Conservation (phyloP, 2,888 invertebrate species). For the Drosophila neotestacea region DNA sequence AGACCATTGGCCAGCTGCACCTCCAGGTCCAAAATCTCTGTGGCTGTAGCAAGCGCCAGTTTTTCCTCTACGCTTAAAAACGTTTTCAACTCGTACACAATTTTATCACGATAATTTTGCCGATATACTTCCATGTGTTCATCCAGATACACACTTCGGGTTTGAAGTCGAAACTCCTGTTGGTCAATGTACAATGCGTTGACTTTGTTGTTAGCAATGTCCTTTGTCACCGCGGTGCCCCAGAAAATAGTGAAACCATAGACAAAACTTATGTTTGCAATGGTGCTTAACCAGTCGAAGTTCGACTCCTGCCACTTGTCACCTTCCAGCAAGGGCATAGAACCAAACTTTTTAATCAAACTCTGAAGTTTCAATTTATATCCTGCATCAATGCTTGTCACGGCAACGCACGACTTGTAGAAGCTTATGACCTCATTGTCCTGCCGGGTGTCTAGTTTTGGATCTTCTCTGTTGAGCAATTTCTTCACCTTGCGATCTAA, state of each 20-base stretch:
- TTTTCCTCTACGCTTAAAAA: slow-evolving; percentile 57
- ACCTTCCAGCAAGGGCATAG: slow-evolving; percentile 75
- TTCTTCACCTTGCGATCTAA: slow-evolving; percentile 67
- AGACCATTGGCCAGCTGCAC: slow-evolving; percentile 75
- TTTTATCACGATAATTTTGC: slow-evolving; percentile 3
- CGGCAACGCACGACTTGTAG: slow-evolving; percentile 75
- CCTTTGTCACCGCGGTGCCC: slow-evolving; percentile 60
- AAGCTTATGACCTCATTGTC: slow-evolving; percentile 80
- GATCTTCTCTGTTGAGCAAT: slow-evolving; percentile 46
- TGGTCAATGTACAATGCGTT: slow-evolving; percentile 70
- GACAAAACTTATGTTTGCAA: slow-evolving; percentile 59
- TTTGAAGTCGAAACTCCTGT: slow-evolving; percentile 61
- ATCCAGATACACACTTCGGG: slow-evolving; percentile 66
- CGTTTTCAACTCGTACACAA: slow-evolving; percentile 47
- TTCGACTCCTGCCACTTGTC: slow-evolving; percentile 66
- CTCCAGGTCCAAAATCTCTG: slow-evolving; percentile 78
- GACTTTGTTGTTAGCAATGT: slow-evolving; percentile 55
- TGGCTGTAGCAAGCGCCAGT: slow-evolving; percentile 59
- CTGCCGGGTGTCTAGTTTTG: slow-evolving; percentile 56
- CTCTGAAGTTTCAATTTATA: slow-evolving; percentile 51
- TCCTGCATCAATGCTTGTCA: slow-evolving; percentile 33
- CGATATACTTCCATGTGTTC: slow-evolving; percentile 41
- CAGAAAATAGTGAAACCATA: slow-evolving; percentile 68
- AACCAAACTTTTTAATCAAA: slow-evolving; percentile 75
- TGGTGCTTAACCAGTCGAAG: slow-evolving; percentile 80